These are phyloP conservation scores for Brachymystax lenok DNA, from an alignment of 2,797 vertebrate genomes.

Conservation along the genomic window DNA sequence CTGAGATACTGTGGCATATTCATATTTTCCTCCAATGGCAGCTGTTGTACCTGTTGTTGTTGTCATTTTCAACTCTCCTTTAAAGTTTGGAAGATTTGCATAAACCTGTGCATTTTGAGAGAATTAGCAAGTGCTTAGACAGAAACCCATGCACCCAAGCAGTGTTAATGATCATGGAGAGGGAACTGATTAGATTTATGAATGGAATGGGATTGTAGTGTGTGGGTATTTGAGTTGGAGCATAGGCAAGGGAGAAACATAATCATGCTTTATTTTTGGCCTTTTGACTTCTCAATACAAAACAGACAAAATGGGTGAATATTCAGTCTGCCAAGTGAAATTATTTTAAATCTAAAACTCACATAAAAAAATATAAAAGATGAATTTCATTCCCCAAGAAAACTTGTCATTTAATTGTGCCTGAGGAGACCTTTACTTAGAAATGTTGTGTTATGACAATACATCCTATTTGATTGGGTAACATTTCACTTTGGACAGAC, in stretches of 20 bases:
- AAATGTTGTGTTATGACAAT: not conserved
- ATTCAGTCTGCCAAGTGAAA: not conserved
- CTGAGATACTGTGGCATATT: slow-evolving; percentile 55
- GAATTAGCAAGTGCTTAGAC: not conserved
- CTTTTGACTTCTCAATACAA: not conserved
- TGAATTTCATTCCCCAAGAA: no score
- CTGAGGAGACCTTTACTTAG: no score
- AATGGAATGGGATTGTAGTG: not conserved
- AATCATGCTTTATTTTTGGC: not conserved
- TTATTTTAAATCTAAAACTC: not conserved
- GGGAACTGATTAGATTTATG: not conserved
- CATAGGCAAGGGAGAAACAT: not conserved
- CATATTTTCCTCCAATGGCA: slow-evolving; percentile 1
- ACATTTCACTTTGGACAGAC: not conserved
- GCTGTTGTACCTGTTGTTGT: not conserved
- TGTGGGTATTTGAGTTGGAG: not conserved
- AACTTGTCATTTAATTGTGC: no score
- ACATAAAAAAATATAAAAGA: not conserved
- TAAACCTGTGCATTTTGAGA: slow-evolving; percentile 1
- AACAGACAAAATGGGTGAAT: not conserved
- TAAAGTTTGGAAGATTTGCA: not conserved
- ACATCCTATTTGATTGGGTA: no score
- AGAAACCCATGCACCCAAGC: not conserved
- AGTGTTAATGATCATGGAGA: not conserved
- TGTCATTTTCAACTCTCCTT: not conserved